Evolutionary conservation across 2,888 invertebrate species (phyloP).

Genomic region (Calliopum simillimum): DNA sequence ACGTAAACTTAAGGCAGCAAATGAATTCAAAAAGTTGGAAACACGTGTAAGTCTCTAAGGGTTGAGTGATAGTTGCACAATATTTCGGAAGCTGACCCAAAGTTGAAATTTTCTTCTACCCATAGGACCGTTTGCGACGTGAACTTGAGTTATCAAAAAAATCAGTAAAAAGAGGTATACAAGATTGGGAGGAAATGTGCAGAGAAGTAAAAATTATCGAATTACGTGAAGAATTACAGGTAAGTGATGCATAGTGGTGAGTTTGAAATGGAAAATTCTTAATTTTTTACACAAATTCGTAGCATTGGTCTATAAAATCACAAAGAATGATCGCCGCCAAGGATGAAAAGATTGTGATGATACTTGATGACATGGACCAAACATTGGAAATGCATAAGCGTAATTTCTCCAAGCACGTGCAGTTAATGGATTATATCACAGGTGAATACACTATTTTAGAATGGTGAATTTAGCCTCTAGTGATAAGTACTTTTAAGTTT

Average conservation of each 20-base stretch:
- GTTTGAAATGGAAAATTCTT: not conserved
- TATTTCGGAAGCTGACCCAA: not conserved
- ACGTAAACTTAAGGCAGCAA: constrained; percentile 39
- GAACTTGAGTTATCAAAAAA: constrained; percentile 58
- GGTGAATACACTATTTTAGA: constrained; percentile 38
- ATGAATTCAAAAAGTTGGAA: constrained; percentile 50
- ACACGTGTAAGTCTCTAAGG: constrained; percentile 51
- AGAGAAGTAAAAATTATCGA: constrained; percentile 56
- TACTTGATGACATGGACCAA: constrained; percentile 54
- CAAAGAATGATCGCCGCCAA: constrained; percentile 52
- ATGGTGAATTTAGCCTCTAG: not conserved
- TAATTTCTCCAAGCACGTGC: constrained; percentile 51
- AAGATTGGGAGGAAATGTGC: constrained; percentile 58
- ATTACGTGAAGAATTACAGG: constrained; percentile 55
- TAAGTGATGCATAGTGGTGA: not conserved
- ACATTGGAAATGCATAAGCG: constrained; percentile 56
- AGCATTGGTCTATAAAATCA: constrained; percentile 52
- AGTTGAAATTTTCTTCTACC: not conserved
- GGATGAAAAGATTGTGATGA: constrained; percentile 53
- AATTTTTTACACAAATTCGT: not conserved
- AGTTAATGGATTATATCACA: constrained; percentile 58
- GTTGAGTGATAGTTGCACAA: not conserved
- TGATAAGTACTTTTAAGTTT: no score
- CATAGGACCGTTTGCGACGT: constrained; percentile 54
- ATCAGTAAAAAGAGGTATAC: constrained; percentile 50